A percentile compares a stretch with the other conserved stretches of the same genome.
phyloP scores from a whole-genome alignment of 2,888 invertebrate genomes.

The Marasmarcha lunaedactyla region DNA sequence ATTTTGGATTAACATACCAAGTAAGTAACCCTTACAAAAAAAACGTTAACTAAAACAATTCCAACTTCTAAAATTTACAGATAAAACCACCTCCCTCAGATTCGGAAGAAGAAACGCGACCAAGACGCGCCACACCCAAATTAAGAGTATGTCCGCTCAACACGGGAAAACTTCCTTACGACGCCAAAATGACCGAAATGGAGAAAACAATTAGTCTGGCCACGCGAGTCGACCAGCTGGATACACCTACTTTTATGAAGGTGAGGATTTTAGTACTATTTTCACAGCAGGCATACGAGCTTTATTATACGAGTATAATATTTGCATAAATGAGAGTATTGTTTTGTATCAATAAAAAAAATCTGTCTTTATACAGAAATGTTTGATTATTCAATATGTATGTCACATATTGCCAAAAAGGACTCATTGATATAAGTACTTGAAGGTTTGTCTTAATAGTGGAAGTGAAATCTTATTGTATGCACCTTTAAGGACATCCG shows the following conservation, averaged over 20 bases:
- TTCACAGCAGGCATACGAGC: neutral
- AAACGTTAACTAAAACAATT: too few relatives aligned
- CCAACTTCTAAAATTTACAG: constrained; percentile 28
- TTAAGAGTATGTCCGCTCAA: constrained; percentile 22
- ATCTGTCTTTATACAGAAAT: neutral
- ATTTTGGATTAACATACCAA: too few relatives aligned
- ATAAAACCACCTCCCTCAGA: constrained; percentile 51
- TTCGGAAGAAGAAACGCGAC: constrained; percentile 39
- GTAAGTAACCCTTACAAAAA: too few relatives aligned
- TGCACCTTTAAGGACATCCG: too few relatives aligned
- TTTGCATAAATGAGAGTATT: too few relatives aligned
- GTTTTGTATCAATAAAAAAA: too few relatives aligned
- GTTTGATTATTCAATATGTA: neutral
- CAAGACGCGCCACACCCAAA: constrained; percentile 21
- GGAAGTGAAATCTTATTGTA: too few relatives aligned
- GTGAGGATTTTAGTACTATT: too few relatives aligned
- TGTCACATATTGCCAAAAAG: neutral
- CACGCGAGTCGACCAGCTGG: constrained; percentile 49
- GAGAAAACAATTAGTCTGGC: constrained; percentile 36
- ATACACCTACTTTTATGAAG: constrained; percentile 54
- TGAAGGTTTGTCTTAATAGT: too few relatives aligned
- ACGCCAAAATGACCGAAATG: constrained; percentile 23
- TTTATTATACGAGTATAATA: too few relatives aligned
- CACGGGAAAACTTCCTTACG: constrained; percentile 24
- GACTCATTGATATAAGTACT: too few relatives aligned